Conservation (phyloP, 1,140 invertebrate species). For the Gonatopus flavifemur region DNA sequence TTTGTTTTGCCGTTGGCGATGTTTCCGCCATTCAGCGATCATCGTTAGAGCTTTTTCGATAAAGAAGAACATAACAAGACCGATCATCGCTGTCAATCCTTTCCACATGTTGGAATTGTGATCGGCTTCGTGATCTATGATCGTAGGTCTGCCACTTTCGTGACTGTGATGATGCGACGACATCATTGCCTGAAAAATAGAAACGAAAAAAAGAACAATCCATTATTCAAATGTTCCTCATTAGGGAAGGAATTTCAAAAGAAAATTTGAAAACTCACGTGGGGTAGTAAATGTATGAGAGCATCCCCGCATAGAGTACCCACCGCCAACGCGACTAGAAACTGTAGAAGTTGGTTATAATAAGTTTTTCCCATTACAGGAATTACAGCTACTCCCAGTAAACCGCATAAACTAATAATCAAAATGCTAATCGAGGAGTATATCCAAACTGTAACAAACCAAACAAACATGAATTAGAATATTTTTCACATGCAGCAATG, state of each 20-base stretch:
- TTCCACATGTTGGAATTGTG: constrained; percentile 78
- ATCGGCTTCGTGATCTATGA: constrained; percentile 36
- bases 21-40: constrained; percentile 77
- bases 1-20: constrained; percentile 62
- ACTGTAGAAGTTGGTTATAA: constrained; percentile 88
- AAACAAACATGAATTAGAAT: constrained; percentile 15
- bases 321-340: constrained; percentile 88
- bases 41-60: constrained; percentile 80
- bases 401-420: constrained; percentile 80
- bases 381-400: constrained; percentile 82
- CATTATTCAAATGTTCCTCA: not conserved
- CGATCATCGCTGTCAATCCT: constrained; percentile 77
- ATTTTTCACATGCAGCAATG: not conserved
- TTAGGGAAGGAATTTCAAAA: no score
- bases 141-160: constrained; percentile 37
- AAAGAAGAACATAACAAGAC: constrained; percentile 86
- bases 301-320: constrained; percentile 91
- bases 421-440: constrained; percentile 80
- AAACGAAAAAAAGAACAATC: not conserved
- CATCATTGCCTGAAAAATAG: constrained; percentile 54
- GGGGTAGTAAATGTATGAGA: constrained; percentile 88
- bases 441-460: constrained; percentile 71
- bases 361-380: constrained; percentile 87
- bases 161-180: constrained; percentile 40
- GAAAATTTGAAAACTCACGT: constrained; percentile 67